Evolutionary conservation across 2,888 invertebrate genomes (phyloP), one percentile per base, ranked within the genome.

Genomic region (Trichopria drosophilae): DNA sequence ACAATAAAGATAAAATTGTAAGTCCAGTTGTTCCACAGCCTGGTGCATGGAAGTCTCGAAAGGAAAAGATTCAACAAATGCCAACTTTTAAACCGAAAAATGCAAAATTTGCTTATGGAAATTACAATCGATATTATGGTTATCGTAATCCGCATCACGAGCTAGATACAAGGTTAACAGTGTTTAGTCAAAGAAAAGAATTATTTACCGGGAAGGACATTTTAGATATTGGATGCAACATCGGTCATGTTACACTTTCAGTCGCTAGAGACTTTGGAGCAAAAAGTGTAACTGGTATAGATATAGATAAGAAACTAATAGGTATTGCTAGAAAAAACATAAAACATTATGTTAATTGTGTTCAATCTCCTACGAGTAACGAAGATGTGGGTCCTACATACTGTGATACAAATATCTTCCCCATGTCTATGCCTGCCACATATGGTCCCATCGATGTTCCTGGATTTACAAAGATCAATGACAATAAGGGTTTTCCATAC

Each of bases 191-290:
- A 68, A 85, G 90, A 65, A 79, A 83, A 32, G 88, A 93, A 65
- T 81, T 96, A 69, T 96, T 98, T 74, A 81, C 85, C 57, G 87
- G 87, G 58, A 95, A 92, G 76, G 91, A 93, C 76, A 88, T 98
- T 34, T 79, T 99, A 58, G 99, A 99, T 72, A 90, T 99, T 69
- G 99, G 99, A 12, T 99, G 98, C 77, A 99, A 99, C 77, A 90
- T 93, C 53, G 99, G 99, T 1, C 93, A 95, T 72, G 84, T 99
- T 61, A 94, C 98, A 7, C 82, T 97, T 29, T 86, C 89, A 0
- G 83, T 99, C 39, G 98, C 94, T 0, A 82, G 90, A 56, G 89
- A 93, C 65, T 86, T 92, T 62, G 82, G 84, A 24, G 95, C 97
- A 3, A 84, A 84, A 56, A 88, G 88, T 59, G 88, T 97, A 49